Conservation (phyloP, 1,140 invertebrate genomes). For the Listronotus oregonensis region DNA sequence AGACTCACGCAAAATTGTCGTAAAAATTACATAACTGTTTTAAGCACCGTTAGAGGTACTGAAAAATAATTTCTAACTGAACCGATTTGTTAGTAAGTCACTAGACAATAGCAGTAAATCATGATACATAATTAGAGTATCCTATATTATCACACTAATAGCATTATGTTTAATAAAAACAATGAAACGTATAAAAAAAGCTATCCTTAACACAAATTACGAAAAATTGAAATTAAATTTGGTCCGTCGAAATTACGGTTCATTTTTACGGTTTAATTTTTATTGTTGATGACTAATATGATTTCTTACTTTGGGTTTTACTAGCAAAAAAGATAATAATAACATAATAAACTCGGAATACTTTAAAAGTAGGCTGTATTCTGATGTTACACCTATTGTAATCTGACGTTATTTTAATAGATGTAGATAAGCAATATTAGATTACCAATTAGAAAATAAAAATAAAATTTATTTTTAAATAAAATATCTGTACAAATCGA, state of each 20-base stretch:
- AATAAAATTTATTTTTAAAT: too few species aligned
- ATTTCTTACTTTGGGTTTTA: background rate
- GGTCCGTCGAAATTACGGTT: background rate
- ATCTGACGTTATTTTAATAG: too few species aligned
- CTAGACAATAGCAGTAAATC: constrained; percentile 11
- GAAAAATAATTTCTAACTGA: constrained; percentile 12
- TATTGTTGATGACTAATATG: background rate
- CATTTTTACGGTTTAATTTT: constrained; percentile 11
- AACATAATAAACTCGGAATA: background rate
- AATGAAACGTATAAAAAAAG: background rate
- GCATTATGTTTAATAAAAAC: background rate
- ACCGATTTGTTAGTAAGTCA: constrained; percentile 13
- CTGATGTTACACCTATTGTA: too few species aligned
- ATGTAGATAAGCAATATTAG: too few species aligned
- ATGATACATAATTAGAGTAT: constrained; percentile 3
- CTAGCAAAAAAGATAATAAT: background rate
- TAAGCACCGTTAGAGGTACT: constrained; percentile 8
- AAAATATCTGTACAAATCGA: too few species aligned
- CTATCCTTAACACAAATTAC: constrained; percentile 20
- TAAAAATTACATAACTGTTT: constrained; percentile 25
- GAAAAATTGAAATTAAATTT: constrained; percentile 14
- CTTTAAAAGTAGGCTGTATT: background rate
- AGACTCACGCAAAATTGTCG: constrained; percentile 18
- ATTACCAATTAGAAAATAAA: too few species aligned
- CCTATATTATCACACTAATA: background rate